Percentiles rank a stretch among this genome's conserved stretches.
Evolutionary conservation across 2,113 vertebrate genomes (phyloP).

Genomic region (Raja brachyura): DNA sequence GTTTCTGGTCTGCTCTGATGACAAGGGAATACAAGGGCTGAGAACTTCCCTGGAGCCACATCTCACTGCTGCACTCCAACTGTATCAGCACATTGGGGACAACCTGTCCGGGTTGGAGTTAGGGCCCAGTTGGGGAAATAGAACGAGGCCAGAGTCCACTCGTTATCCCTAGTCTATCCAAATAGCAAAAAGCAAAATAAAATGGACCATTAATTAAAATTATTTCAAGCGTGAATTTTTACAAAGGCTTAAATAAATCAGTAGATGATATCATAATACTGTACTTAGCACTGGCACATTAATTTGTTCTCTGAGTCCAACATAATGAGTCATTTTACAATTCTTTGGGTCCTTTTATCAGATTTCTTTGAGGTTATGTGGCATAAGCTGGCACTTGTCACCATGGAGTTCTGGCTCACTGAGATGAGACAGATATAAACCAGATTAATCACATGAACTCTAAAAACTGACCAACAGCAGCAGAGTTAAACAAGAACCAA

Average conservation of each 20-base stretch:
- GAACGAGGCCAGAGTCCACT: background rate
- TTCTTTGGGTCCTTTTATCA: background rate
- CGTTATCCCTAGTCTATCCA: background rate
- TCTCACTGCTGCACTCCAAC: background rate
- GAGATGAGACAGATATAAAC: background rate
- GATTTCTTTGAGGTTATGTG: conserved; percentile 10
- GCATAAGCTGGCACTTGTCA: background rate
- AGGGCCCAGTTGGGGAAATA: background rate
- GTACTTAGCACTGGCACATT: background rate
- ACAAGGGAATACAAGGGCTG: too few species aligned
- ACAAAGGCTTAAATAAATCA: background rate
- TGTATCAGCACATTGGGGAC: background rate
- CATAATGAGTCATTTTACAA: conserved; percentile 7
- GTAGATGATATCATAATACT: background rate
- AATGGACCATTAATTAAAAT: background rate
- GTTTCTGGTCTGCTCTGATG: too few species aligned
- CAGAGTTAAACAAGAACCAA: background rate
- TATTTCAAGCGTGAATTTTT: background rate
- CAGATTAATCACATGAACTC: background rate
- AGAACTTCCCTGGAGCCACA: background rate
- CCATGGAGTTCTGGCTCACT: background rate
- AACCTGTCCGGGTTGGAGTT: background rate
- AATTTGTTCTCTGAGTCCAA: background rate
- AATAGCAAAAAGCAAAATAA: background rate
- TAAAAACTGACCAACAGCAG: background rate